A percentile compares a stretch with the other conserved stretches of the same genome.
Evolutionary conservation across 1,140 invertebrate species (phyloP).

Genomic region (Rhopalosiphum padi): DNA sequence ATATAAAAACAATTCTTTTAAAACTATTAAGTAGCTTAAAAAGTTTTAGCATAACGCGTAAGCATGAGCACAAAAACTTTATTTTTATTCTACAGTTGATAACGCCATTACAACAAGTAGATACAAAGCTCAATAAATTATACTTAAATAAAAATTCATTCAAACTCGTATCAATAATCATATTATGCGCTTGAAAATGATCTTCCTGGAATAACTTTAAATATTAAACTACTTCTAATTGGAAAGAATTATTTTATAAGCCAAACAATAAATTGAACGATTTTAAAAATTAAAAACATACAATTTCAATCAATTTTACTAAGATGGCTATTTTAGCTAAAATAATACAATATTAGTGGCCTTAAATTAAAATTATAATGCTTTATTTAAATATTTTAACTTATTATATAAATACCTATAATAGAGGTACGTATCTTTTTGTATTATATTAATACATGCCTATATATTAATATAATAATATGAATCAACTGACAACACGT

Average conservation of each 20-base stretch:
- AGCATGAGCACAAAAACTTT: slow-evolving; percentile 8
- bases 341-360: background rate
- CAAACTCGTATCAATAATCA: background rate
- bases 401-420: no score
- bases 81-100: slow-evolving; percentile 5
- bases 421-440: background rate
- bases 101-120: slow-evolving; percentile 11
- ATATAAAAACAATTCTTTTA: background rate
- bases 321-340: background rate
- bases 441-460: background rate
- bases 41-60: slow-evolving; percentile 27
- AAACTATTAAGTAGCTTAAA: slow-evolving; percentile 10
- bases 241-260: no score
- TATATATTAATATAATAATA: background rate
- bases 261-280: no score
- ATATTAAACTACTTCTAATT: background rate
- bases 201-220: background rate
- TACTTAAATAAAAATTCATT: background rate
- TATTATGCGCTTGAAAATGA: background rate
- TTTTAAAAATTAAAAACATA: background rate
- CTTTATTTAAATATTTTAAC: background rate
- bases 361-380: background rate
- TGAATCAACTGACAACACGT: background rate
- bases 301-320: background rate
- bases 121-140: background rate